Evolutionary conservation across 2,888 invertebrate genomes (phyloP).

Genomic region (Rugalucina vietnamica): DNA sequence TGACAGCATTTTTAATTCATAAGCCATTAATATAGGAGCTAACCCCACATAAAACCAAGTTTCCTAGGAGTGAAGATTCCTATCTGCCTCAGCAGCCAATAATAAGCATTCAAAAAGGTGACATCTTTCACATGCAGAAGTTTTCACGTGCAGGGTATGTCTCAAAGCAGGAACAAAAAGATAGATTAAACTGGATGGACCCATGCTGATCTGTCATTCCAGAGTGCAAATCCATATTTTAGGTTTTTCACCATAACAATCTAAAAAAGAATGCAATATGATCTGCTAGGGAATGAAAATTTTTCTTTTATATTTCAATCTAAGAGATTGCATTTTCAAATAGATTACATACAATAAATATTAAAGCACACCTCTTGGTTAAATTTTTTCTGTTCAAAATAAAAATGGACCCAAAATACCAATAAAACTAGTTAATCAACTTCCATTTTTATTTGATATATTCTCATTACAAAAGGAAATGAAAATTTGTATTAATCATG

Average conservation of each 20-base stretch:
- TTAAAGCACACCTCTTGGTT: neutral
- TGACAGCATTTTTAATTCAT: neutral
- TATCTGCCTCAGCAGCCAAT: too few relatives aligned
- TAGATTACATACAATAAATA: neutral
- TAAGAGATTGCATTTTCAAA: neutral
- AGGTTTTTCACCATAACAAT: neutral
- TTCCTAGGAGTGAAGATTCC: too few relatives aligned
- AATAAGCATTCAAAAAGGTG: too few relatives aligned
- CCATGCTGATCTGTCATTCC: too few relatives aligned
- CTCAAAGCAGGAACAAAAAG: too few relatives aligned
- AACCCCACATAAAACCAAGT: too few relatives aligned
- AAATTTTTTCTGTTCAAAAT: neutral
- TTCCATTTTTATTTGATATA: neutral
- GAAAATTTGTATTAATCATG: too few relatives aligned
- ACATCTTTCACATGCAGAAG: too few relatives aligned
- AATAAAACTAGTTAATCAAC: neutral
- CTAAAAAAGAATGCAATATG: neutral
- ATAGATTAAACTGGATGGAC: too few relatives aligned
- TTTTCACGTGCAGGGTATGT: too few relatives aligned
- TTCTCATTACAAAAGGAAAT: too few relatives aligned
- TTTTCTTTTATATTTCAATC: conserved; percentile 12
- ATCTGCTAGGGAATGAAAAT: neutral
- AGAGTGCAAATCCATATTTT: too few relatives aligned
- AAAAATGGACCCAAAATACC: neutral
- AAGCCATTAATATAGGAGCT: neutral